Percentiles rank a stretch among this genome's conserved stretches.
phyloP scores from a whole-genome alignment of 2,797 vertebrate species.

The Rhynchotus rufescens region DNA sequence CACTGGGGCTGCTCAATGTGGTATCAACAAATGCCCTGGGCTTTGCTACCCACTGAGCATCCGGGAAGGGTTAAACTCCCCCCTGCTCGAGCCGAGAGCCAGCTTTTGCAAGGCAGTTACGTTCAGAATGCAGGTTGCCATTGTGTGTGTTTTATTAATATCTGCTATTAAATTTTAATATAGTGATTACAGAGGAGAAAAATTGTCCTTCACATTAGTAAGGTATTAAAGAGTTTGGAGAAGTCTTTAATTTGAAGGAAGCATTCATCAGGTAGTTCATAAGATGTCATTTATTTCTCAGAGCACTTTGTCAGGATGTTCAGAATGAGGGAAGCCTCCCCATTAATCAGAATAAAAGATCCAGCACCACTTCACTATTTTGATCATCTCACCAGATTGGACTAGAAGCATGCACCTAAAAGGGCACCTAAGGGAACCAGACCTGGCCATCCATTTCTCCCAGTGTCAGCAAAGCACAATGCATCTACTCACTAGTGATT shows the following conservation, averaged over 20 bases:
- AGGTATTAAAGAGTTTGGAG: slow-evolving; percentile 57
- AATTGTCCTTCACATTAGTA: slow-evolving; percentile 65
- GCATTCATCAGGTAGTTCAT: slow-evolving; percentile 43
- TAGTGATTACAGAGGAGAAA: slow-evolving; percentile 74
- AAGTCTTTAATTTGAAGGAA: not conserved
- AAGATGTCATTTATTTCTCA: not conserved
- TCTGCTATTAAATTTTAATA: slow-evolving; percentile 77
- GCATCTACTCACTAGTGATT: not conserved
- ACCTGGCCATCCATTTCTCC: not conserved
- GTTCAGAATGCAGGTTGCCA: not conserved
- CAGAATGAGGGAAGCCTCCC: not conserved
- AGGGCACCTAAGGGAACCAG: not conserved
- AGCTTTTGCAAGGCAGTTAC: not conserved
- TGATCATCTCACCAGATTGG: not conserved
- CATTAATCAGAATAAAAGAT: not conserved
- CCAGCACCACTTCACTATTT: not conserved
- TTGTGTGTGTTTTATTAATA: slow-evolving; percentile 70
- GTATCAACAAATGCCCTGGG: not conserved
- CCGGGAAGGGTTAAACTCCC: not conserved
- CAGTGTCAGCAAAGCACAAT: not conserved
- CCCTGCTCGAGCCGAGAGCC: not conserved
- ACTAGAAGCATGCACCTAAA: not conserved
- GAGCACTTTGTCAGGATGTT: not conserved
- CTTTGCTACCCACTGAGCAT: not conserved
- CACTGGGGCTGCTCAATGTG: not conserved